Conservation (phyloP, 2,113 vertebrate genomes). For the Corythornis madagascariensis region DNA sequence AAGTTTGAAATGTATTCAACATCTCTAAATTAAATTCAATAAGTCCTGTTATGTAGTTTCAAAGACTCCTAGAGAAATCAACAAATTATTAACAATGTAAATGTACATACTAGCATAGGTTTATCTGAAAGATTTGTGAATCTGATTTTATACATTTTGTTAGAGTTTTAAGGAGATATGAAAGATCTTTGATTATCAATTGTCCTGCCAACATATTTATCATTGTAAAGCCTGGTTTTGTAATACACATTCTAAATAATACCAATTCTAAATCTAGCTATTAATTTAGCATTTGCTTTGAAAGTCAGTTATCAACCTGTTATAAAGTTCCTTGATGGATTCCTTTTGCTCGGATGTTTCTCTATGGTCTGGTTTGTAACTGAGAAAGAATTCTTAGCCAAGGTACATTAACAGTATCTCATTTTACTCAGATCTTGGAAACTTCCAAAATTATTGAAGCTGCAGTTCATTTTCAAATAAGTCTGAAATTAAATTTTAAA, state of each 20-base stretch:
- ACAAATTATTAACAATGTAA: background rate
- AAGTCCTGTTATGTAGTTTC: background rate
- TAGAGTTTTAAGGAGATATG: background rate
- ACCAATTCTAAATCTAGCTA: slow-evolving; percentile 2
- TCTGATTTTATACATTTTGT: too few species aligned
- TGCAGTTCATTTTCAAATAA: background rate
- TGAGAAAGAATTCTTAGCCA: background rate
- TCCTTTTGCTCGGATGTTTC: background rate
- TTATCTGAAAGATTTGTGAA: background rate
- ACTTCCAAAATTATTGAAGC: background rate
- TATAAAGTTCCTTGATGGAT: background rate
- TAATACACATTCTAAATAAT: slow-evolving; percentile 20
- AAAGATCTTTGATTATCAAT: background rate
- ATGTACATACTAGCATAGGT: background rate
- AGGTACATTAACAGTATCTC: background rate
- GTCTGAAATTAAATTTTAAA: background rate
- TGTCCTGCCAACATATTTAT: background rate
- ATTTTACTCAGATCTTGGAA: background rate
- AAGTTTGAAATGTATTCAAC: background rate
- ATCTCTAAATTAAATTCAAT: background rate
- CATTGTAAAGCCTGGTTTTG: background rate
- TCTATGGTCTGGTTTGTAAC: background rate
- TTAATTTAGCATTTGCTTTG: slow-evolving; percentile 23
- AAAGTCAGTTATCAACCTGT: background rate
- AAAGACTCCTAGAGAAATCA: background rate